These are phyloP conservation scores for Proctacanthus coquilletti DNA, from an alignment of 1,140 invertebrate genomes.

Conservation along the genomic window DNA sequence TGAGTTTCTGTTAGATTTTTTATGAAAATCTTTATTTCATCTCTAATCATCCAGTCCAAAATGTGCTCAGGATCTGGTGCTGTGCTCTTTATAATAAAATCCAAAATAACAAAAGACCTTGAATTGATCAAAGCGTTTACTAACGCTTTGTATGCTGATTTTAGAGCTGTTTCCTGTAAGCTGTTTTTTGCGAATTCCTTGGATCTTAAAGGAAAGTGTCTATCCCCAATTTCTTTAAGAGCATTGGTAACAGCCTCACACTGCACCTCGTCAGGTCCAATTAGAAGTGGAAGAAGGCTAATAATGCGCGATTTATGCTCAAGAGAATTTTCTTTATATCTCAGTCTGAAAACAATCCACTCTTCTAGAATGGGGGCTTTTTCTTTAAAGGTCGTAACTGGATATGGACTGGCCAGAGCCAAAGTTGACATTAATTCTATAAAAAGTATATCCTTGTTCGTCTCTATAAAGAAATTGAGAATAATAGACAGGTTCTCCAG, in stretches of 20 bases:
- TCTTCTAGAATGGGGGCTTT: neutral
- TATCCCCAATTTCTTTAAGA: slow-evolving; percentile 1
- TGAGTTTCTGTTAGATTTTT: neutral
- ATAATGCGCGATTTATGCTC: slow-evolving; percentile 4
- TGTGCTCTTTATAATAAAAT: slow-evolving; percentile 4
- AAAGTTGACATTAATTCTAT: too few species aligned
- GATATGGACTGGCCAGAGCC: slow-evolving; percentile 3
- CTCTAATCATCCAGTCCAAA: slow-evolving; percentile 3
- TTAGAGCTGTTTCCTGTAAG: slow-evolving; percentile 1
- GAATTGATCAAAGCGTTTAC: slow-evolving; percentile 2
- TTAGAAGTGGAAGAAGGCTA: slow-evolving; percentile 3
- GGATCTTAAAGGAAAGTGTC: slow-evolving; percentile 5
- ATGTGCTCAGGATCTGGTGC: slow-evolving; percentile 4
- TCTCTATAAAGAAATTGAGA: too few species aligned
- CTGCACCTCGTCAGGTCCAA: neutral
- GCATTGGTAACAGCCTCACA: slow-evolving; percentile 1
- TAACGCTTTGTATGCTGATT: neutral
- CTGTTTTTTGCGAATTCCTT: slow-evolving; percentile 5
- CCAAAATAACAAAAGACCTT: slow-evolving; percentile 4
- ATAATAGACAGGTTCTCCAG: too few species aligned
- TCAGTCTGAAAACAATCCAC: neutral
- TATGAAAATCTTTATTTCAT: neutral
- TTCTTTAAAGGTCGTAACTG: neutral
- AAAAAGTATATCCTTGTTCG: too few species aligned
- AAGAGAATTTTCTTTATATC: neutral